A percentile compares a stretch with the other conserved stretches of the same genome.
phyloP scores from a whole-genome alignment of 2,888 invertebrate genomes.

The Ptilodon capucinus region DNA sequence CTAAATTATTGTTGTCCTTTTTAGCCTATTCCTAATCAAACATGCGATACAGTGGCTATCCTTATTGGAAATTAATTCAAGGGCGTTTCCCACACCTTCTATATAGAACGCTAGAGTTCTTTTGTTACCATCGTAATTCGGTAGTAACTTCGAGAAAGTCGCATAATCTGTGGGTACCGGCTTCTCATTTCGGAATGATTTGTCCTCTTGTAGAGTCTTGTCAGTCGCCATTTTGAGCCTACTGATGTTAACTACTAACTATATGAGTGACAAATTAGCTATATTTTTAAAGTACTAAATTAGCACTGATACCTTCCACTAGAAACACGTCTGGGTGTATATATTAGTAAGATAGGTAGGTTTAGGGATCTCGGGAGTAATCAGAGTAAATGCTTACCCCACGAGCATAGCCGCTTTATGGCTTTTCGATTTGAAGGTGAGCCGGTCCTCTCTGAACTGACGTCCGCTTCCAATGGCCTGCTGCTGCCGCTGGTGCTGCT shows the following conservation, averaged over 20 bases:
- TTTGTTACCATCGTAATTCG: no score
- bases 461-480: no score
- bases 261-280: no score
- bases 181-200: neutral
- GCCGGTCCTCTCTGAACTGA: slow-evolving; percentile 1
- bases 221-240: slow-evolving; percentile 9
- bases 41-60: slow-evolving; percentile 16
- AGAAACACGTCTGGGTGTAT: no score
- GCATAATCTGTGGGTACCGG: slow-evolving; percentile 2
- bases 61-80: slow-evolving; percentile 12
- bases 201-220: slow-evolving; percentile 5
- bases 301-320: no score
- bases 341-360: no score
- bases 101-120: slow-evolving; percentile 26
- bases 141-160: slow-evolving; percentile 16
- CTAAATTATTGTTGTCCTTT: slow-evolving; percentile 4
- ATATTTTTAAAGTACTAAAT: no score
- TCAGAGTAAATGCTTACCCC: no score
- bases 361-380: no score
- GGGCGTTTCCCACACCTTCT: slow-evolving; percentile 24
- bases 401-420: slow-evolving; percentile 17
- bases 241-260: neutral
- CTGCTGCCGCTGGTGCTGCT: no score
- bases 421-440: neutral
- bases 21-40: no score